Base-by-base conservation (phyloP, 2,113 vertebrate species). In the Podiceps cristatus region DNA sequence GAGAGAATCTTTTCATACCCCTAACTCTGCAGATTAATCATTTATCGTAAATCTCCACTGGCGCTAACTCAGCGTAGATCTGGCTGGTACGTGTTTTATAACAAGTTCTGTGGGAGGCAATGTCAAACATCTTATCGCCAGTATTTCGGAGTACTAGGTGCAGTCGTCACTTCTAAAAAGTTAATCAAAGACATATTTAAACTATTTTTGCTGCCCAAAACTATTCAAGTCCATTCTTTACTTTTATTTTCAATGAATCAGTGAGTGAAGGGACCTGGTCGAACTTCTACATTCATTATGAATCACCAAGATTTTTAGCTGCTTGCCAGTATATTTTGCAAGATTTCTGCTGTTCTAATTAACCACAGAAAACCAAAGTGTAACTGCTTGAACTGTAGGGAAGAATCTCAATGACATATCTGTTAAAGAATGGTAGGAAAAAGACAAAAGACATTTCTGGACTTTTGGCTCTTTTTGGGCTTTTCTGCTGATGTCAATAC, bases 271-370 rank as follows among this genome's bases (percentile, higher is more conserved):
- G 73, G 88, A 96, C 31, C 82, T 86, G 93, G 50, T 94, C 96
- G 95, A 96, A 63, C 13, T 85, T 73, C 52, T 80, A 45, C 25
- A 28, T 82, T 92, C 60, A 13, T 85, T 63, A 49, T 96, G 96
- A 98, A 75, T 96, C 94, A 97, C 53, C 1, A 18, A 74, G 66
- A 69, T 20, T 84, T 96, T 97, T 53, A 72, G 71, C 42, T 81
- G 42, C 42, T 97, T 94, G 63, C 79, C 72, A 88, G 94, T 1
- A 33, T 13, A 27, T 97, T 97, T 98, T 94, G 91, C 76, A 96
- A 98, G 58, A 55, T 88, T 96, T 96, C 71, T 97, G 76, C 83
- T 91, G 47, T 55, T 89, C 37, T 81, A 72, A 92, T 97, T 95
- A 93, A 97, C 64, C 91, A 35, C 88, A 94, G 90, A 64, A 90